Conservation (phyloP, 1,140 invertebrate genomes). For the Atopsyche davidsoni region DNA sequence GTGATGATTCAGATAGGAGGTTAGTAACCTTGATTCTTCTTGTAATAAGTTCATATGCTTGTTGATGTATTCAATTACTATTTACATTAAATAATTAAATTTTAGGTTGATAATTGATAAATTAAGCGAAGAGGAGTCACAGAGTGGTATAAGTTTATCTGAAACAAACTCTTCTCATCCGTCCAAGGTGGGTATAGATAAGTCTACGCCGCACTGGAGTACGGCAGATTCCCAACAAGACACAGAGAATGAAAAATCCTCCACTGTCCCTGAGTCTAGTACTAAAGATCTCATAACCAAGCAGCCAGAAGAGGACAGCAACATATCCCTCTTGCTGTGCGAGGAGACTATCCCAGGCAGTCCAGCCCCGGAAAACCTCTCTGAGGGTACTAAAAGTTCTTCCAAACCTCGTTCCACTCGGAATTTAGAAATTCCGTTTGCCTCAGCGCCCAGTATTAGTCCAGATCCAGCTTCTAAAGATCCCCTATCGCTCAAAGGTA, state of each 20-base stretch:
- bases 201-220: conserved; percentile 44
- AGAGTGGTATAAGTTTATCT: conserved; percentile 24
- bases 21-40: conserved; percentile 36
- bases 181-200: conserved; percentile 37
- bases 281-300: conserved; percentile 13
- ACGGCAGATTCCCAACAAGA: conserved; percentile 39
- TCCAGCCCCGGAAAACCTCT: conserved; percentile 60
- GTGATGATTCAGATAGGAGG: conserved; percentile 66
- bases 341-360: conserved; percentile 84
- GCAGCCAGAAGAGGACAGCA: conserved; percentile 42
- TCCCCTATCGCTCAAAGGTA: conserved; percentile 20
- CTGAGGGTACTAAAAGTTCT: conserved; percentile 38
- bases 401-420: conserved; percentile 36
- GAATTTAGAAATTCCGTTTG: conserved; percentile 56
- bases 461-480: conserved; percentile 34
- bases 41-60: neutral
- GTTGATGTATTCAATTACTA: neutral
- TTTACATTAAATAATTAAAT: conserved; percentile 5
- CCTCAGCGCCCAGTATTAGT: conserved; percentile 53
- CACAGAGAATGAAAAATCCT: conserved; percentile 14
- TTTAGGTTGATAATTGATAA: conserved; percentile 48
- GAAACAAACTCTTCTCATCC: conserved; percentile 24
- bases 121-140: conserved; percentile 38
- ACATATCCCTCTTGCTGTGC: conserved; percentile 66
- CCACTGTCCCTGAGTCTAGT: conserved; percentile 3